These are phyloP conservation scores for Mesembrinibis cayennensis DNA, from an alignment of 2,113 vertebrate species.

Conservation along the genomic window DNA sequence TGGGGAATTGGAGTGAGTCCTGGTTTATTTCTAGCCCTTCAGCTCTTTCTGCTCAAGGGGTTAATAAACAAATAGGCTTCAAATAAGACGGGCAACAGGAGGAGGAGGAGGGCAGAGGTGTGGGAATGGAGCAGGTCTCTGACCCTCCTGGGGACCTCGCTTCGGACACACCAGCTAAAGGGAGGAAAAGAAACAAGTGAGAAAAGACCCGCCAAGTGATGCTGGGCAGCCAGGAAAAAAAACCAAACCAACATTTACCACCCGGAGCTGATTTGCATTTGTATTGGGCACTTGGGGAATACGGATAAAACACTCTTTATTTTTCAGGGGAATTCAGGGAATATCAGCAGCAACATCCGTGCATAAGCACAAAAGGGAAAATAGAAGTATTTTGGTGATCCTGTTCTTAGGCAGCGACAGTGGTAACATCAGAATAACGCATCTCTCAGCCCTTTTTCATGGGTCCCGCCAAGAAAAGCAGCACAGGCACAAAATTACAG, in stretches of 20 bases:
- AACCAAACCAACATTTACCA: not conserved
- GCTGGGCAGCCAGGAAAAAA: conserved; percentile 1
- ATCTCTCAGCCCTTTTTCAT: not conserved
- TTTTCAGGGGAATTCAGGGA: conserved; percentile 43
- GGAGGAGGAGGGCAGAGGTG: not conserved
- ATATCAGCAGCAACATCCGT: conserved; percentile 65
- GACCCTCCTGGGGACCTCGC: not conserved
- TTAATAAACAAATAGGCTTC: conserved; percentile 23
- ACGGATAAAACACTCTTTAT: conserved; percentile 63
- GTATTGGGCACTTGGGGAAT: conserved; percentile 60
- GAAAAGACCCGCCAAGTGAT: not conserved
- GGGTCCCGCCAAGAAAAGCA: not conserved
- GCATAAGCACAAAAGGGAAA: conserved; percentile 40
- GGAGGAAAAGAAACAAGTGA: not conserved
- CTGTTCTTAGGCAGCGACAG: not conserved
- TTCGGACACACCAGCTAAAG: not conserved
- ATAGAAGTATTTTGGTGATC: not conserved
- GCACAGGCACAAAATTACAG: not conserved
- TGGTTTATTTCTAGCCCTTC: not conserved
- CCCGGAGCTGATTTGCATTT: conserved; percentile 70
- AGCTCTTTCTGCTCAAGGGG: not conserved
- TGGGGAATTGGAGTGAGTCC: not conserved
- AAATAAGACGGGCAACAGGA: not conserved
- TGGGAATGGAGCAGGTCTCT: conserved; percentile 13
- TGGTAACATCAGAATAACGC: not conserved